These are phyloP conservation scores for Caenorhabditis elegans DNA, from an alignment of 1,140 invertebrate genomes.

Conservation along the genomic window WBcel235 BX284605.5:9707501-9708000, in stretches of 20 bases:
- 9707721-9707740: too few species aligned
- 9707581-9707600: background rate
- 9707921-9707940: constrained; percentile 74
- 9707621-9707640: background rate
- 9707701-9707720: background rate
- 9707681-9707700: background rate
- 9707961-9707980: constrained; percentile 73
- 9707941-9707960: constrained; percentile 73
- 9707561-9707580: background rate
- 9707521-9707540: constrained; percentile 17
- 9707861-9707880: constrained; percentile 46
- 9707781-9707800: too few species aligned
- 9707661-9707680: background rate
- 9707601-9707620: background rate
- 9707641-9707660: background rate
- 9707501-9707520: background rate
- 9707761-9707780: too few species aligned
- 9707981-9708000: constrained; percentile 74
- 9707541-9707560: background rate
- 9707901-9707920: constrained; percentile 67
- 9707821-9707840: background rate
- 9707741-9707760: too few species aligned
- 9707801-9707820: background rate
- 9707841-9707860: background rate
- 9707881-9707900: constrained; percentile 65